phyloP scores from a whole-genome alignment of 2,113 vertebrate species.

The Eira barbara region DNA sequence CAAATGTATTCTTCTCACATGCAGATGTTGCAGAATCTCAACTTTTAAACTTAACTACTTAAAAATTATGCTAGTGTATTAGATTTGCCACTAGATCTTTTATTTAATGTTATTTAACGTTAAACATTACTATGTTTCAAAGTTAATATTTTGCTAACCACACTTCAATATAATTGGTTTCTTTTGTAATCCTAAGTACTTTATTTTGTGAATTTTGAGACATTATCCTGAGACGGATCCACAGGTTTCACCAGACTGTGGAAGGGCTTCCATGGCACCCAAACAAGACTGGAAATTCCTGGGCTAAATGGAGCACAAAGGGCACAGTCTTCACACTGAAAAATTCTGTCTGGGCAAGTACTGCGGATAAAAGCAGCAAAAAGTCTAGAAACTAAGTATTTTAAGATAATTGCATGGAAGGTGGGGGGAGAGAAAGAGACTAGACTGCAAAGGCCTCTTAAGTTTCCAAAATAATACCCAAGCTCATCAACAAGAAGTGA shows the following conservation, averaged over 20 bases:
- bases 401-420: neutral
- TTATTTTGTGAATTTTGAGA: slow-evolving; percentile 16
- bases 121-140: neutral
- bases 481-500: neutral
- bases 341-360: neutral
- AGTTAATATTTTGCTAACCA: neutral
- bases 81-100: neutral
- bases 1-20: neutral
- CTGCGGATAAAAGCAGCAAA: neutral
- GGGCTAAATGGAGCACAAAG: neutral
- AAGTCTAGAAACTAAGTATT: neutral
- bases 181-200: neutral
- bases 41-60: slow-evolving; percentile 29
- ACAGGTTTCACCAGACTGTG: neutral
- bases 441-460: neutral
- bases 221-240: neutral
- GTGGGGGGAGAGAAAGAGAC: neutral
- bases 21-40: neutral
- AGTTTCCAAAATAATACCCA: neutral
- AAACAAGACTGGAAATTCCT: neutral
- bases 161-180: neutral
- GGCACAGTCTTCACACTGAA: neutral
- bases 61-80: neutral
- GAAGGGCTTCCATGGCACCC: neutral
- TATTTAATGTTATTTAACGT: neutral